These are phyloP conservation scores for Zele albiditarsus DNA, from an alignment of 2,888 invertebrate genomes.

Conservation along the genomic window DNA sequence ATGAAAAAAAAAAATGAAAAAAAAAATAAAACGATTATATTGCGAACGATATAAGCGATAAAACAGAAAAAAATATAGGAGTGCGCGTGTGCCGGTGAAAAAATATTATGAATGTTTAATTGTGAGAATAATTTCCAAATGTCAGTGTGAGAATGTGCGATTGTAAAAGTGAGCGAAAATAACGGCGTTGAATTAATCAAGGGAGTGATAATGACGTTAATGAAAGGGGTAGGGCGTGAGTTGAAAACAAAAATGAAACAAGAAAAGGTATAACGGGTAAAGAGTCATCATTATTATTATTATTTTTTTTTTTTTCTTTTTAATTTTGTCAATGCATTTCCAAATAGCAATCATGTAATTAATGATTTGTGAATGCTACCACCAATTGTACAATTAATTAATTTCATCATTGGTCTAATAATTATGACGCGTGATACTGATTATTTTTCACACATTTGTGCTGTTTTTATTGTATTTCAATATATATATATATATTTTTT, in stretches of 20 bases:
- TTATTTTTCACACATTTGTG: constrained; percentile 23
- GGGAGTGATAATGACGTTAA: constrained; percentile 37
- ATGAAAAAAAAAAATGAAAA: constrained; percentile 55
- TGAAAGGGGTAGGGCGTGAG: constrained; percentile 24
- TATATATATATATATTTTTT: constrained; percentile 14
- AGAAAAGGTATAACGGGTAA: constrained; percentile 25
- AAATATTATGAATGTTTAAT: constrained; percentile 20
- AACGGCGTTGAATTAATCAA: constrained; percentile 35
- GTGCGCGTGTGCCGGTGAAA: constrained; percentile 30
- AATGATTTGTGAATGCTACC: constrained; percentile 34
- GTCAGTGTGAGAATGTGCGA: constrained; percentile 21
- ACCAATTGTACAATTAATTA: constrained; percentile 39
- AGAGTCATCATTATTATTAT: constrained; percentile 25
- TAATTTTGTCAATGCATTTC: constrained; percentile 35
- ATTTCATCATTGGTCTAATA: constrained; percentile 25
- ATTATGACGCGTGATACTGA: constrained; percentile 8
- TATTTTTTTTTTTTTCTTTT: constrained; percentile 24
- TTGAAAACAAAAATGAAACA: constrained; percentile 14
- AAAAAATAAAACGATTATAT: constrained; percentile 55
- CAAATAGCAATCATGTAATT: constrained; percentile 32
- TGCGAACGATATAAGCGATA: constrained; percentile 51
- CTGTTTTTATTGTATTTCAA: constrained; percentile 11
- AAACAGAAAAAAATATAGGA: constrained; percentile 28
- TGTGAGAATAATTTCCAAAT: constrained; percentile 10
- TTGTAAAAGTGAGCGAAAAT: constrained; percentile 11